A percentile compares a stretch with the other conserved stretches of the same genome.
Conservation (phyloP, 64 coral and sea anemone species). For the Porites lutea region DNA sequence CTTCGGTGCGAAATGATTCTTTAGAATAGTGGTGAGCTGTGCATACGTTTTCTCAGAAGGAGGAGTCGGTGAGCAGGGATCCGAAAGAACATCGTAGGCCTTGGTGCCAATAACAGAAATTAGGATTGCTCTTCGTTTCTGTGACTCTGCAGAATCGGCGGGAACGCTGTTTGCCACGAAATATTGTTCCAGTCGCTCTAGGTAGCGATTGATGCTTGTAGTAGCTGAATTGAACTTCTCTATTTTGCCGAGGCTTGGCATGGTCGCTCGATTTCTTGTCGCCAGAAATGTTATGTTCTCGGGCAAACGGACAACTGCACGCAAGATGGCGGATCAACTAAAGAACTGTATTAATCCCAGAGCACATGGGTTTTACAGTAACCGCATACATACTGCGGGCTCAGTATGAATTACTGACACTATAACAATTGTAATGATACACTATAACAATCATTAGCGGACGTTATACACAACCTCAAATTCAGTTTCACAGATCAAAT, state of each 20-base stretch:
- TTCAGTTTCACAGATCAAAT: no score
- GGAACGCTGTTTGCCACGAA: conserved; percentile 51
- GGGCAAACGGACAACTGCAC: no score
- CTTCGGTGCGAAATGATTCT: conserved; percentile 31
- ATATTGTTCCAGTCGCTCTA: conserved; percentile 64
- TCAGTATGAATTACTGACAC: no score
- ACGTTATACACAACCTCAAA: no score
- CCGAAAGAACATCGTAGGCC: conserved; percentile 20
- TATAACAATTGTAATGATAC: no score
- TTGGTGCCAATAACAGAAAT: conserved; percentile 7
- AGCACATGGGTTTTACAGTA: no score
- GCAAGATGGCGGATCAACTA: no score
- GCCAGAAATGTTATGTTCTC: background rate
- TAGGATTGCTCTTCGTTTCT: conserved; percentile 24
- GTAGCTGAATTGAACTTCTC: conserved; percentile 66
- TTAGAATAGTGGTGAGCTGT: conserved; percentile 41
- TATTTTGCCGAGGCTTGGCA: conserved; percentile 41
- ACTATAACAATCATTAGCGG: no score
- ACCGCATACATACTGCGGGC: no score
- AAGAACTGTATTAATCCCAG: no score
- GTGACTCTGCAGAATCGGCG: background rate
- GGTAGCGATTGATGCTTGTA: conserved; percentile 49
- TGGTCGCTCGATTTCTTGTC: background rate
- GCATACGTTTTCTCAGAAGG: conserved; percentile 34
- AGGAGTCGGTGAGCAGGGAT: conserved; percentile 48